Percentiles rank a stretch among this genome's conserved stretches.
These are phyloP conservation scores for Phylloscopus trochiloides DNA, from an alignment of 2,113 vertebrate genomes.

Conservation along the genomic window DNA sequence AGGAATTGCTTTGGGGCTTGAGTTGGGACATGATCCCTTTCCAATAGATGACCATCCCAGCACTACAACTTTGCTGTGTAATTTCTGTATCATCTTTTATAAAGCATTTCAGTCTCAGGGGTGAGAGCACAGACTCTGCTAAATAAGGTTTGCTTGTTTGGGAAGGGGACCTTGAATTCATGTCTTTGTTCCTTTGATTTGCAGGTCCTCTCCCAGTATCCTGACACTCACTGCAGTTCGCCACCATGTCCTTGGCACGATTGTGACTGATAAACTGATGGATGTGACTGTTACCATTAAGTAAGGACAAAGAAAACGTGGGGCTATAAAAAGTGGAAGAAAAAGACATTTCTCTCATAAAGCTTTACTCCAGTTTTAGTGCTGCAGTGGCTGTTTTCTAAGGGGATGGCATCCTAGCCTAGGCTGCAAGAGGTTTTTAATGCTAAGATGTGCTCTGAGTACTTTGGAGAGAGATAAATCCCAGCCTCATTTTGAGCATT, in stretches of 20 bases:
- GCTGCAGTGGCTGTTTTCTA: neutral
- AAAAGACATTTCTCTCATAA: neutral
- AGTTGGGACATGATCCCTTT: neutral
- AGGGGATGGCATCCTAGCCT: neutral
- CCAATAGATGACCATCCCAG: neutral
- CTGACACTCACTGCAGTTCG: slow-evolving; percentile 93
- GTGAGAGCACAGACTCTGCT: neutral
- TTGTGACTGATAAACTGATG: slow-evolving; percentile 92
- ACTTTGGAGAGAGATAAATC: neutral
- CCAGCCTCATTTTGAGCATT: neutral
- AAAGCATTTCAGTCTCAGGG: neutral
- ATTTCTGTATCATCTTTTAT: fast-evolving
- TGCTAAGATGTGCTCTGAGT: neutral
- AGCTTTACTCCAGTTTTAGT: neutral
- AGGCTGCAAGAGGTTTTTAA: neutral
- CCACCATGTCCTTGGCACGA: slow-evolving; percentile 92
- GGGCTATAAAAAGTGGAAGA: neutral
- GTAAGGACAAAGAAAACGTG: slow-evolving; percentile 70
- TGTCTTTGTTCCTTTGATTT: slow-evolving; percentile 16
- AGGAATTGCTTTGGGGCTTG: neutral
- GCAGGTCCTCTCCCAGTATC: slow-evolving; percentile 91
- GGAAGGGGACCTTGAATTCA: neutral
- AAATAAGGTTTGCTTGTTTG: neutral
- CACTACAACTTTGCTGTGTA: neutral
- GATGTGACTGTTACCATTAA: slow-evolving; percentile 95